Conservation (phyloP, 2,113 vertebrate species). For the Peromyscus maniculatus region DNA sequence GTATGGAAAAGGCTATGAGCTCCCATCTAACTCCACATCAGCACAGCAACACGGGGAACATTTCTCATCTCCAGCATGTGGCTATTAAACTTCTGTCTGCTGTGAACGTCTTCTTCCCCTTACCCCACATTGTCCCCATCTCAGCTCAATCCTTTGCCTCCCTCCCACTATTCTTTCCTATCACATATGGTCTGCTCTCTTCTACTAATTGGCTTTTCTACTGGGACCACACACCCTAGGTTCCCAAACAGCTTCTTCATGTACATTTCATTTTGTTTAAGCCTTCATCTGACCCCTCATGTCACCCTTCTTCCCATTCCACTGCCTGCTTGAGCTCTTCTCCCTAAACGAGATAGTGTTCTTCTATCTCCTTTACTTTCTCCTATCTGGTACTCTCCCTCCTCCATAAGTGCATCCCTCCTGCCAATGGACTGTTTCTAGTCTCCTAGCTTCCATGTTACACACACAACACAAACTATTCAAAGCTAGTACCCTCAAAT, state of each 20-base stretch:
- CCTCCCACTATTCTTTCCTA: neutral
- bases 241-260: neutral
- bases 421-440: neutral
- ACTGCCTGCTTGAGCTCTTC: too few species aligned
- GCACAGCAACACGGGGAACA: neutral
- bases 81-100: neutral
- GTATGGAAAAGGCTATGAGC: neutral
- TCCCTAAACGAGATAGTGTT: too few species aligned
- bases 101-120: neutral
- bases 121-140: neutral
- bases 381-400: neutral
- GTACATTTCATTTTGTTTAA: neutral
- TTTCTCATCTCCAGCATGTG: neutral
- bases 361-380: neutral
- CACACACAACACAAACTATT: neutral
- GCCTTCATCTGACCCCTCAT: too few species aligned
- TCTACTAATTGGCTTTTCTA: neutral
- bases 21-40: slow-evolving; percentile 1
- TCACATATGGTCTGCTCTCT: rapidly evolving
- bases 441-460: neutral
- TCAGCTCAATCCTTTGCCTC: too few species aligned
- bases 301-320: too few species aligned
- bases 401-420: too few species aligned
- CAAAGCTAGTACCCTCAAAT: neutral
- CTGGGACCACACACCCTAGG: neutral